Evolutionary conservation across 64 coral and sea anemone species (phyloP).

Genomic region (Exaiptasia diaphana): DNA sequence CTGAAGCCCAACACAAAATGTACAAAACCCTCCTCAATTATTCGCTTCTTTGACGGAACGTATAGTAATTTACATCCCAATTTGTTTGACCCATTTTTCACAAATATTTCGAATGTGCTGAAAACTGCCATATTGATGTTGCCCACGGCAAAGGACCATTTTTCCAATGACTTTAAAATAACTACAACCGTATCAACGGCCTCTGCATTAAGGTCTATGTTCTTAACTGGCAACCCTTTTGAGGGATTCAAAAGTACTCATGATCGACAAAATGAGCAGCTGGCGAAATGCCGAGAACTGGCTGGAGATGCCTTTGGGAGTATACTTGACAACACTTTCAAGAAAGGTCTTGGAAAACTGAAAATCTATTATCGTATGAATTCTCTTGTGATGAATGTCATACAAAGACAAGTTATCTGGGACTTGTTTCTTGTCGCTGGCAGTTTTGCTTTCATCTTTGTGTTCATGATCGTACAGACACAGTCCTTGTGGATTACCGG

Average conservation of each 20-base stretch:
- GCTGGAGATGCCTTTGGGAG: conserved; percentile 21
- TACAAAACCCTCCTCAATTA: conserved; percentile 23
- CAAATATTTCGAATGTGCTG: conserved; percentile 42
- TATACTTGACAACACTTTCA: neutral
- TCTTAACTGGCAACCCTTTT: conserved; percentile 13
- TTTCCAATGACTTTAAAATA: conserved; percentile 17
- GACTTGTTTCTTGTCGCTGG: conserved; percentile 33
- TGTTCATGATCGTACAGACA: conserved; percentile 47
- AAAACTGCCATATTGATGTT: neutral
- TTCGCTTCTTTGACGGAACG: conserved; percentile 65
- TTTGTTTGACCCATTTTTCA: conserved; percentile 48
- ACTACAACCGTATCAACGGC: neutral
- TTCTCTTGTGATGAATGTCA: conserved; percentile 9
- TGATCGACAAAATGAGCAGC: conserved; percentile 11
- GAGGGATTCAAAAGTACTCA: neutral
- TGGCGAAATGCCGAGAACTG: neutral
- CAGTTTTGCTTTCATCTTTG: conserved; percentile 43
- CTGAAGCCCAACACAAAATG: neutral
- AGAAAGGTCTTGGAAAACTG: conserved; percentile 19
- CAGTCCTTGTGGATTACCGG: conserved; percentile 53
- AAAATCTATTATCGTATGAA: conserved; percentile 23
- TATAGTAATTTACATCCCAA: conserved; percentile 5
- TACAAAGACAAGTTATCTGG: conserved; percentile 19
- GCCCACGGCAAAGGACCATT: neutral
- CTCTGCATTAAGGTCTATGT: neutral